Percentiles rank a stretch among this genome's conserved stretches.
These are phyloP conservation scores for Zaprionus lachaisei DNA, from an alignment of 1,140 invertebrate species.

Conservation along the genomic window DNA sequence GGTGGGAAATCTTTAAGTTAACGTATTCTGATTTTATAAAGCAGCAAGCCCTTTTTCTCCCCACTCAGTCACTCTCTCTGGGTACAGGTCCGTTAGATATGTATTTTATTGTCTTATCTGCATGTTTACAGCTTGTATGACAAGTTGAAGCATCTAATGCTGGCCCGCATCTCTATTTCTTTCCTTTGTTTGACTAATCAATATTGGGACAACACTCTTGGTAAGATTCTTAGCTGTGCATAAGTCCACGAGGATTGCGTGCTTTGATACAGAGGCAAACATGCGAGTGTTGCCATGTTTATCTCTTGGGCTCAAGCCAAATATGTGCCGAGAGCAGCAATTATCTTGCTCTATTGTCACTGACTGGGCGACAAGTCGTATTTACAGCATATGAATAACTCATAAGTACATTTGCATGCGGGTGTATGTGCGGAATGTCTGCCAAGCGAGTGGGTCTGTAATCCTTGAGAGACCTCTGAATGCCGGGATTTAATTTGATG, in stretches of 20 bases:
- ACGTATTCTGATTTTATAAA: conserved; percentile 5
- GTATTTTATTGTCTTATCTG: conserved; percentile 18
- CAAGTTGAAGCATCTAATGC: conserved; percentile 8
- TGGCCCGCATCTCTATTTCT: conserved; percentile 12
- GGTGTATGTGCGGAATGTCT: conserved; percentile 15
- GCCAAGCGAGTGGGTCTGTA: conserved; percentile 36
- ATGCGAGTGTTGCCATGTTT: conserved; percentile 23
- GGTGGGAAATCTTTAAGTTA: conserved; percentile 5
- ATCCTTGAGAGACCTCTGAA: conserved; percentile 50
- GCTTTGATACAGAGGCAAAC: conserved; percentile 7
- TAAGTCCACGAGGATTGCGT: conserved; percentile 4
- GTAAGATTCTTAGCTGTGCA: background rate
- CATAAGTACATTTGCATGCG: conserved; percentile 57
- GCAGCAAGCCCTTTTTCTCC: background rate
- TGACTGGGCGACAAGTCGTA: conserved; percentile 27
- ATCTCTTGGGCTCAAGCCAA: conserved; percentile 28
- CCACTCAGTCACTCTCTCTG: background rate
- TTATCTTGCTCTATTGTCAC: conserved; percentile 47
- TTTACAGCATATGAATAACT: conserved; percentile 47
- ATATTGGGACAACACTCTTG: background rate
- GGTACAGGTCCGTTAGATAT: conserved; percentile 9
- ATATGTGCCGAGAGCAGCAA: conserved; percentile 39
- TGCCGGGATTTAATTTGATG: conserved; percentile 62
- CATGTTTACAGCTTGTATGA: conserved; percentile 14
- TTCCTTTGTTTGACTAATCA: conserved; percentile 9